These are phyloP conservation scores for Eptesicus fuscus DNA, from an alignment of 2,113 vertebrate species.

Conservation along the genomic window DNA sequence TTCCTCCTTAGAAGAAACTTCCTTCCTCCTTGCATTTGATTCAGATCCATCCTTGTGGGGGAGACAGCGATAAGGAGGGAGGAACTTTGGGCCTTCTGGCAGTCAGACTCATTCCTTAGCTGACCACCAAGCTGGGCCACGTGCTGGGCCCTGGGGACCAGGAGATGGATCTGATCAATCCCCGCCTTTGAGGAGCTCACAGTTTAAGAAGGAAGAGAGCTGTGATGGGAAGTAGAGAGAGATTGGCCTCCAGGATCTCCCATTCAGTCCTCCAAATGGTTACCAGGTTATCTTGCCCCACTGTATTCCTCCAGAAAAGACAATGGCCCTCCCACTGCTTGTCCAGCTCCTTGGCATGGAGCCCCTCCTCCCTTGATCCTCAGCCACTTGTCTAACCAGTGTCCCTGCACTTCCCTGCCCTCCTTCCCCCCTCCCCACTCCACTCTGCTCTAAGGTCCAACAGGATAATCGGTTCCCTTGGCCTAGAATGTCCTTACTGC, in stretches of 20 bases:
- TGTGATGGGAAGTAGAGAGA: not conserved
- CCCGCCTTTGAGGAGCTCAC: not conserved
- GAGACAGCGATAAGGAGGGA: not conserved
- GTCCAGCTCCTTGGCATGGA: not conserved
- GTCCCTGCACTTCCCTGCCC: not conserved
- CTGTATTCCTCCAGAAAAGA: not conserved
- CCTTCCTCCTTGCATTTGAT: not conserved
- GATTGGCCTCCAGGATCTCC: not conserved
- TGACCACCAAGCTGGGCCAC: not conserved
- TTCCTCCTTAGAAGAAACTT: not conserved
- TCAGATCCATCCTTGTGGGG: not conserved
- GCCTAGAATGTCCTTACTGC: not conserved
- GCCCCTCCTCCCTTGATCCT: not conserved
- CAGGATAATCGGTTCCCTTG: no score
- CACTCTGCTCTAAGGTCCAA: not conserved
- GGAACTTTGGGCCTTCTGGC: not conserved
- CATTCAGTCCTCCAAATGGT: not conserved
- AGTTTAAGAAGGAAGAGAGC: not conserved
- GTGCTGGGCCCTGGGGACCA: not conserved
- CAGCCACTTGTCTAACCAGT: not conserved
- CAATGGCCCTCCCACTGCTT: no score
- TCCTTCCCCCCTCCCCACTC: fast-evolving
- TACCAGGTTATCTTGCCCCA: not conserved
- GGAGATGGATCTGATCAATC: not conserved
- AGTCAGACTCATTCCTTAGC: not conserved